A percentile compares a stretch with the other conserved stretches of the same genome.
Evolutionary conservation across 2,113 vertebrate genomes (phyloP).

Genomic region (Ivindomyrus marchei): DNA sequence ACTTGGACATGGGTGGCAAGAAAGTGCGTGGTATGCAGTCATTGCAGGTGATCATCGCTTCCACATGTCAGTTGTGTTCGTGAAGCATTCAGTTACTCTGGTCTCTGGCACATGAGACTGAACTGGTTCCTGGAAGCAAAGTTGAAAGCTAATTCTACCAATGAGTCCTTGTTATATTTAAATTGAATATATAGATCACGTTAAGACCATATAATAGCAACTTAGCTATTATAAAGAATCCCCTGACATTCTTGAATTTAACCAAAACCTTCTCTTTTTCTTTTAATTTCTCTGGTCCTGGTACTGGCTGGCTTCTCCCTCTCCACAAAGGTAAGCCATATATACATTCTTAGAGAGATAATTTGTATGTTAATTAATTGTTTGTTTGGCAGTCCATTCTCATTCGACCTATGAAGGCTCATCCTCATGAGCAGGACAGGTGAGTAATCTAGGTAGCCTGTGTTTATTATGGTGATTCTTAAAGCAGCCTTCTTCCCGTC

Average conservation of each 20-base stretch:
- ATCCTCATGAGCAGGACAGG: slow-evolving; percentile 52
- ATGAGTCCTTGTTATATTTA: neutral
- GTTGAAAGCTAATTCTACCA: neutral
- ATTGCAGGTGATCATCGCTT: slow-evolving; percentile 19
- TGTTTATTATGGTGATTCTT: slow-evolving; percentile 34
- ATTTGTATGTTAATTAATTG: slow-evolving; percentile 37
- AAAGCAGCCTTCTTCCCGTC: slow-evolving; percentile 21
- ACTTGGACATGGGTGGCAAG: slow-evolving; percentile 10
- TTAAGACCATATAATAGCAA: slow-evolving; percentile 37
- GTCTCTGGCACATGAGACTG: slow-evolving; percentile 17
- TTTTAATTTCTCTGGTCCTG: slow-evolving; percentile 32
- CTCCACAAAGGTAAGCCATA: slow-evolving; percentile 65
- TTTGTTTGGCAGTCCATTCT: slow-evolving; percentile 58
- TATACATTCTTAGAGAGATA: slow-evolving; percentile 26
- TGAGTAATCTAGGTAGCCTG: slow-evolving; percentile 53
- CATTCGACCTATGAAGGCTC: slow-evolving; percentile 42
- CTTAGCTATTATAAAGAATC: too few species aligned
- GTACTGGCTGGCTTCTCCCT: slow-evolving; percentile 48
- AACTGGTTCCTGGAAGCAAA: slow-evolving; percentile 8
- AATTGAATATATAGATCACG: slow-evolving; percentile 50
- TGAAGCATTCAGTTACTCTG: slow-evolving; percentile 15
- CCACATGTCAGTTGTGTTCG: neutral
- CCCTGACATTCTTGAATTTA: slow-evolving; percentile 36
- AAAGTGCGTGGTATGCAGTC: slow-evolving; percentile 29
- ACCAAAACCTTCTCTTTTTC: slow-evolving; percentile 47